Percentiles rank a stretch among this genome's conserved stretches.
Evolutionary conservation across 92 coral and sea anemone species (phyloP).

Genomic region (Parazoanthus darwini): DNA sequence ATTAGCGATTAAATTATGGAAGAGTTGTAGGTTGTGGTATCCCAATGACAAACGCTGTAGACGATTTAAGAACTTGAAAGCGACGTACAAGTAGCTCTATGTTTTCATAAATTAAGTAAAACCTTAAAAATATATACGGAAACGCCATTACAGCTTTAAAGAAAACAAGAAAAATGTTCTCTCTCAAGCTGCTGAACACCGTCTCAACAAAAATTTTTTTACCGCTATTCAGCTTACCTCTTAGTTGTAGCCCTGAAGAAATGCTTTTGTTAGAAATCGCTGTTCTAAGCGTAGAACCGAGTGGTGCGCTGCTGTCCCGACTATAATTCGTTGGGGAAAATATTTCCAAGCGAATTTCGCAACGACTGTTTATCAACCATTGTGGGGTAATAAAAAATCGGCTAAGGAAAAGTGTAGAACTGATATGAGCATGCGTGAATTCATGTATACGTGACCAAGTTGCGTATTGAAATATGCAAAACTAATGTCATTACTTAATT

Average conservation of each 20-base stretch:
- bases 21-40: neutral
- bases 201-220: neutral
- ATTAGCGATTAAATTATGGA: neutral
- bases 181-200: neutral
- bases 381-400: constrained; percentile 19
- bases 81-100: neutral
- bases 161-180: neutral
- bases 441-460: constrained; percentile 23
- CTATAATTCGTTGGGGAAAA: neutral
- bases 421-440: constrained; percentile 28
- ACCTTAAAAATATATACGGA: neutral
- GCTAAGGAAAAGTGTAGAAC: neutral
- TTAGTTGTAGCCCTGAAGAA: neutral
- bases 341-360: constrained; percentile 15
- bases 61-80: neutral
- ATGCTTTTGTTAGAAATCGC: neutral
- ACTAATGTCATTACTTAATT: constrained; percentile 15
- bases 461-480: constrained; percentile 31
- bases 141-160: neutral
- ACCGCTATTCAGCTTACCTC: constrained; percentile 18
- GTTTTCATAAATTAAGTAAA: neutral
- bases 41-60: neutral
- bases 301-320: neutral
- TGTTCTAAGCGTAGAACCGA: neutral
- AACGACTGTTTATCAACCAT: constrained; percentile 27